Evolutionary conservation across 2,888 invertebrate species (phyloP).

Genomic region (Tinea pellionella): DNA sequence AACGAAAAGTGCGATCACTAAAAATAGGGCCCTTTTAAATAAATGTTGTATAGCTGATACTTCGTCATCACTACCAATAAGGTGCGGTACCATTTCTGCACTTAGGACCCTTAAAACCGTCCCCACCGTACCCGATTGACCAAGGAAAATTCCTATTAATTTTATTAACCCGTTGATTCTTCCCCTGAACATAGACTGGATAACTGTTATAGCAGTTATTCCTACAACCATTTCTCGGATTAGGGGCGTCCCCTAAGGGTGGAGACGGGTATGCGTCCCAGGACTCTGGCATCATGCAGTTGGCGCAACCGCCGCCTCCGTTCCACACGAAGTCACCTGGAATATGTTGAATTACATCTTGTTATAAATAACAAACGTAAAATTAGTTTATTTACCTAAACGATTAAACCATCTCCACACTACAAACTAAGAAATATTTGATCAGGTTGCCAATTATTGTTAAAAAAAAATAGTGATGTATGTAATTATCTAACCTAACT

Average conservation of each 20-base stretch:
- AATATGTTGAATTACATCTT: background rate
- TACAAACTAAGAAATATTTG: too few relatives aligned
- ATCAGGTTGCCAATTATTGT: too few relatives aligned
- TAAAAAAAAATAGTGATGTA: too few relatives aligned
- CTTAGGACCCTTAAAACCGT: conserved; percentile 49
- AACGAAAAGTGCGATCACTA: background rate
- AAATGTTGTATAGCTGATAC: too few relatives aligned
- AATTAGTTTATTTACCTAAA: too few relatives aligned
- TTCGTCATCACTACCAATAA: conserved; percentile 49
- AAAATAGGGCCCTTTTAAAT: background rate
- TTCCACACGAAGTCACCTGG: conserved; percentile 23
- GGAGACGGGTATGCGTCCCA: conserved; percentile 47
- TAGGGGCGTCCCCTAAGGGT: conserved; percentile 34
- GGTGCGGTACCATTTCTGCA: conserved; percentile 49
- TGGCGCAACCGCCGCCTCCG: conserved; percentile 29
- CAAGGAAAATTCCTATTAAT: conserved; percentile 48
- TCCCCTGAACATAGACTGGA: conserved; percentile 38
- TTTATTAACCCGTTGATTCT: conserved; percentile 33
- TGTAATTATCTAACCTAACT: too few relatives aligned
- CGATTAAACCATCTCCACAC: too few relatives aligned
- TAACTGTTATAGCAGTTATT: conserved; percentile 35
- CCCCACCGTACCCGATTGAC: conserved; percentile 33
- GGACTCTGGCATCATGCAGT: conserved; percentile 41
- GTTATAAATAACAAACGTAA: too few relatives aligned
- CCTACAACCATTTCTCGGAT: conserved; percentile 42